Percentiles rank a stretch among this genome's conserved stretches.
These are phyloP conservation scores for Myotis davidii DNA, from an alignment of 2,113 vertebrate genomes.

Conservation along the genomic window DNA sequence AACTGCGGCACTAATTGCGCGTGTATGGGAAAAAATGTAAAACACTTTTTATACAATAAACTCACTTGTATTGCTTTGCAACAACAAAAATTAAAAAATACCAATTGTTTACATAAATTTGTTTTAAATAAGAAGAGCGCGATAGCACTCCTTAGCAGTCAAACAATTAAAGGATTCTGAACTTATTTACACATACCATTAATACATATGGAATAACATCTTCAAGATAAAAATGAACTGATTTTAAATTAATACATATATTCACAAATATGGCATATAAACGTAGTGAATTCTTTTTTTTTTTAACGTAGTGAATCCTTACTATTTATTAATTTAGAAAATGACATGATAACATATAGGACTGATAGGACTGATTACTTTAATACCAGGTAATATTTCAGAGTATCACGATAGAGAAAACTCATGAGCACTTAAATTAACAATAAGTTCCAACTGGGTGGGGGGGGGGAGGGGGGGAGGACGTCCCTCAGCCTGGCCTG, in stretches of 20 bases:
- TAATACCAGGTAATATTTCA: constrained; percentile 21
- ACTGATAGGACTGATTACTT: constrained; percentile 27
- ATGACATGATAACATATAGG: neutral
- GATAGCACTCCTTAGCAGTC: too few species aligned
- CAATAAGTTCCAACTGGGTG: neutral
- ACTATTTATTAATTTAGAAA: constrained; percentile 54
- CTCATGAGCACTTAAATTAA: constrained; percentile 39
- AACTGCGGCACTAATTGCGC: too few species aligned
- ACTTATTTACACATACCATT: constrained; percentile 2
- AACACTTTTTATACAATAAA: too few species aligned
- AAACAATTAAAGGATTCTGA: constrained; percentile 9
- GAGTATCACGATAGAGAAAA: neutral
- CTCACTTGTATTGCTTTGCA: too few species aligned
- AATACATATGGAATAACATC: neutral
- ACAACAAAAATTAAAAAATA: too few species aligned
- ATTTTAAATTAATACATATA: constrained; percentile 47
- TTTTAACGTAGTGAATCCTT: neutral
- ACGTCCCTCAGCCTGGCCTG: too few species aligned
- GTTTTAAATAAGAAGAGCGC: too few species aligned
- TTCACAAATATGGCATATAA: constrained; percentile 7
- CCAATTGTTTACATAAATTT: too few species aligned
- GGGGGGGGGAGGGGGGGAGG: rapidly evolving
- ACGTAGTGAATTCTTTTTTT: neutral
- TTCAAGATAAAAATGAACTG: constrained; percentile 20
- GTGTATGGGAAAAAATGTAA: too few species aligned